A percentile compares a stretch with the other conserved stretches of the same genome.
Conservation (phyloP, 1,140 invertebrate species). For the Aphaenogaster rudis region DNA sequence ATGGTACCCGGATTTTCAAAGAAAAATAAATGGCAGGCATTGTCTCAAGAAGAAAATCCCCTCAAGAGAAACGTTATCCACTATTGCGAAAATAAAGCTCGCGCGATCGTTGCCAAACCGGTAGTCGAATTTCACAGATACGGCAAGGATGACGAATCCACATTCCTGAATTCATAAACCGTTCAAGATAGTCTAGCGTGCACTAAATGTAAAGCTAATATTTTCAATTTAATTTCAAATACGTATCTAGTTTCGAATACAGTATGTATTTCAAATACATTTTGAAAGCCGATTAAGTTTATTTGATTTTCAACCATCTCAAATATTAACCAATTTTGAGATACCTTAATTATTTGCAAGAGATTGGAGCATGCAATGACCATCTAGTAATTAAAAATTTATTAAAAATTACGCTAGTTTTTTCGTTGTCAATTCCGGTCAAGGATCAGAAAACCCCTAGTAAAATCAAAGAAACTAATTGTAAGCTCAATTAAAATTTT, state of each 20-base stretch:
- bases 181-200: neutral
- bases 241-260: neutral
- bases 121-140: slow-evolving; percentile 41
- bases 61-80: slow-evolving; percentile 50
- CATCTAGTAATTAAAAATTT: neutral
- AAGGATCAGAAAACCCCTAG: neutral
- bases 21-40: slow-evolving; percentile 58
- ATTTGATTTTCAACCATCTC: neutral
- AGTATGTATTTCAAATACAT: neutral
- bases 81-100: slow-evolving; percentile 52
- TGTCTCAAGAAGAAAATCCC: slow-evolving; percentile 56
- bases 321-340: neutral
- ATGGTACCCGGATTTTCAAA: slow-evolving; percentile 47
- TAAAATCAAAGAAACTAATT: neutral
- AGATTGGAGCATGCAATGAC: neutral
- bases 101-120: slow-evolving; percentile 48
- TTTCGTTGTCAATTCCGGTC: neutral
- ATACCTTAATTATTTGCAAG: neutral
- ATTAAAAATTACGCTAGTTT: neutral
- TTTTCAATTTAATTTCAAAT: neutral
- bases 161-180: slow-evolving; percentile 16
- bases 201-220: neutral
- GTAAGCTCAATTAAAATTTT: neutral
- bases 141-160: neutral
- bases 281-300: neutral